Evolutionary conservation across 1,140 invertebrate species (phyloP).

Genomic region (Drosophila equinoxialis): DNA sequence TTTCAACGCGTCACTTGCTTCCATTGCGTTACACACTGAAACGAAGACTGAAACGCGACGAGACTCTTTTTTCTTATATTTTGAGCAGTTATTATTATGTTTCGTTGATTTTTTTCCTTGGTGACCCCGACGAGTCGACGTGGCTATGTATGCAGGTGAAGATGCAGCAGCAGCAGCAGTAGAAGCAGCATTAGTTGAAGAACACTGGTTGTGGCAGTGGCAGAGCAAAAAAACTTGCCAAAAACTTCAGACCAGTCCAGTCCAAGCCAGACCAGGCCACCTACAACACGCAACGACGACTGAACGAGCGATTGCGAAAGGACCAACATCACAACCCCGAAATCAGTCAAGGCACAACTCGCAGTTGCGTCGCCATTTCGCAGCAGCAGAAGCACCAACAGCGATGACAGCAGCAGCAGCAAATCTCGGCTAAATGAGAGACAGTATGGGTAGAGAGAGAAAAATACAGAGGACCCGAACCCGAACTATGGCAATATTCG

Average conservation of each 20-base stretch:
- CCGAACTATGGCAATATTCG: conserved; percentile 25
- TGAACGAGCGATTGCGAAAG: conserved; percentile 74
- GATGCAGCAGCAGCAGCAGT: conserved; percentile 30
- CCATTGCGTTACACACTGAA: conserved; percentile 55
- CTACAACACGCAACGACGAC: conserved; percentile 80
- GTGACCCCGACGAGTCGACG: conserved; percentile 43
- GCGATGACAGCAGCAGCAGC: conserved; percentile 6
- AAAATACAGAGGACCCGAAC: conserved; percentile 16
- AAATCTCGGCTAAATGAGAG: conserved; percentile 51
- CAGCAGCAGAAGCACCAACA: conserved; percentile 32
- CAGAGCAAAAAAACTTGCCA: conserved; percentile 27
- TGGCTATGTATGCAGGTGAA: conserved; percentile 41
- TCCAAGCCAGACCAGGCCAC: conserved; percentile 63
- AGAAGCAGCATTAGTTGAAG: conserved; percentile 12
- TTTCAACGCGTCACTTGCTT: conserved; percentile 58
- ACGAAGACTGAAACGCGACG: conserved; percentile 70
- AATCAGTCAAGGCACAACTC: conserved; percentile 23
- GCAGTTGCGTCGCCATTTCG: conserved; percentile 31
- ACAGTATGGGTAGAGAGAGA: conserved; percentile 33
- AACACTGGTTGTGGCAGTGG: conserved; percentile 17
- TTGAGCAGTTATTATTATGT: neutral
- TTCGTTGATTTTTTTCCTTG: neutral
- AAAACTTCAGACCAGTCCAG: conserved; percentile 41
- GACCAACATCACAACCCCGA: conserved; percentile 70
- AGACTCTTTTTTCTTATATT: conserved; percentile 27